Percentiles rank a stretch among this genome's conserved stretches.
Evolutionary conservation across 2,888 invertebrate genomes (phyloP).

Genomic region (Linhomoeus sp.): DNA sequence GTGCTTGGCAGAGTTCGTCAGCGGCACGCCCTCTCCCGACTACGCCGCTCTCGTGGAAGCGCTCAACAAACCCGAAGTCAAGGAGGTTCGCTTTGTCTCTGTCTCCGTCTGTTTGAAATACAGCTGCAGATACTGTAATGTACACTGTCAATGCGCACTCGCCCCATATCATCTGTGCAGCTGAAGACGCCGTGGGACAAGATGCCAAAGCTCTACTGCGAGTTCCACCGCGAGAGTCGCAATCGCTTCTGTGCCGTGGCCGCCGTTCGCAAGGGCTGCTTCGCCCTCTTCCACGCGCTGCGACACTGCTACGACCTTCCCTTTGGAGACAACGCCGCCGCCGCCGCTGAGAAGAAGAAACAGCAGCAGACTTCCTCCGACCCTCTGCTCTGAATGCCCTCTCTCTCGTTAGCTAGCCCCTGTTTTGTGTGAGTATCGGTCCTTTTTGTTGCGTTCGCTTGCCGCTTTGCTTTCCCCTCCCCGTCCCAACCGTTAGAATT

Average conservation of each 20-base stretch:
- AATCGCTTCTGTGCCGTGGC: conserved; percentile 1
- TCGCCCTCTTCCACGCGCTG: conserved; percentile 3
- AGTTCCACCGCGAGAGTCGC: neutral
- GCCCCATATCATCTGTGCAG: neutral
- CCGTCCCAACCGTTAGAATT: no score
- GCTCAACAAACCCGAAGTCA: neutral
- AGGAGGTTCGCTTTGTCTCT: neutral
- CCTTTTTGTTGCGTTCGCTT: no score
- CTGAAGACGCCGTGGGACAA: conserved; percentile 1
- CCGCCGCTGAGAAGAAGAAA: no score
- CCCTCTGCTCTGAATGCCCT: no score
- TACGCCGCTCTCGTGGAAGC: neutral
- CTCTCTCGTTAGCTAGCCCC: no score
- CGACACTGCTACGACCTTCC: conserved; percentile 1
- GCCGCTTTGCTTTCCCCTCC: no score
- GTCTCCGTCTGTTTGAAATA: neutral
- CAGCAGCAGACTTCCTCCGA: no score
- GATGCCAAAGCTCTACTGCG: conserved; percentile 1
- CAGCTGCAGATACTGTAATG: no score
- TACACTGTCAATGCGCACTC: no score
- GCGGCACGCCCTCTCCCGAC: neutral
- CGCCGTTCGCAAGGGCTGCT: neutral
- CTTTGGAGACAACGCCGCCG: neutral
- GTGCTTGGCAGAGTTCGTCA: neutral
- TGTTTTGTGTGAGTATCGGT: no score